Evolutionary conservation across 1,140 invertebrate species (phyloP), one percentile per base, ranked within the genome.

Genomic region (Bombus vancouverensis): DNA sequence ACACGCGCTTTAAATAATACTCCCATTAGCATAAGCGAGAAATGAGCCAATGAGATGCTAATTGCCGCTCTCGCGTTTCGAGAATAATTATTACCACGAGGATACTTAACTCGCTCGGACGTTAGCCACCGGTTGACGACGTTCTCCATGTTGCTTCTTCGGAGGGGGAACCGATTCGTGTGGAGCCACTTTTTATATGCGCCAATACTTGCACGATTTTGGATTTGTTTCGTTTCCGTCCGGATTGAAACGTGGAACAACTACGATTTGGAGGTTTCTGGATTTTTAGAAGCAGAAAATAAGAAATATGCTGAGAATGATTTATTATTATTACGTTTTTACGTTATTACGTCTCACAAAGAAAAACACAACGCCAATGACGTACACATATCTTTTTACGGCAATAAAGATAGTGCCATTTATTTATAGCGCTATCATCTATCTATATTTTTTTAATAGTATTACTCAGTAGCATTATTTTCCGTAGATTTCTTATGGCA

Each of bases 31-130:
- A 93, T 93, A 92, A 87, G 89, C 87, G 89, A 89, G 92, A 91
- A 93, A 93, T 90, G 91, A 93, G 91, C 91, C 92, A 94, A 94
- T 93, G 93, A 94, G 93, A 94, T 94, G 93, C 92, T 94, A 94
- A 94, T 94, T 93, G 92, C 91, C 83, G 89, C 89, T 89, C 88
- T 92, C 86, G 89, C 87, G 87, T 87, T 89, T 88, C 85, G 82
- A 92, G 87, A 91, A 92, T 92, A 93, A 92, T 93, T 92, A 93
- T 92, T 91, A 84, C 78, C 79, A 72, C 87, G 89, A 78, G 88
- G 82, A 86, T 85, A 87, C 80, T 90, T 42, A 34, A 39, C 59
- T 59, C 44, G 12, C 42, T 71, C 79, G 71, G 87, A 81, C 83
- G 75, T 83, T 70, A 70, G 76, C 65, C 66, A 39, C 66, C 3